A percentile compares a stretch with the other conserved stretches of the same genome.
Conservation (phyloP, 2,888 invertebrate genomes). For the Tridacna crocea region DNA sequence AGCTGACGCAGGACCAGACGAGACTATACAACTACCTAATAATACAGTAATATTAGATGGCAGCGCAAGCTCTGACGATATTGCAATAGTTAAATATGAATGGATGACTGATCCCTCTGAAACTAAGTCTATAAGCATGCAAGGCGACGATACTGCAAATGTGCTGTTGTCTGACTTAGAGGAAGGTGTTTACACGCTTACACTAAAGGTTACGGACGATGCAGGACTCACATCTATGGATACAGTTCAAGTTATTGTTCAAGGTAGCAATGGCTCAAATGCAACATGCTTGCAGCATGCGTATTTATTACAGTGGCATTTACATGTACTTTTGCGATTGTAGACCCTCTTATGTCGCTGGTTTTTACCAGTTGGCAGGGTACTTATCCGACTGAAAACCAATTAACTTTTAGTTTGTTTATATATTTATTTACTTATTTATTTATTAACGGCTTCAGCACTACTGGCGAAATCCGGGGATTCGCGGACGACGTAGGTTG, state of each 20-base stretch:
- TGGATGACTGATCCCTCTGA: slow-evolving; percentile 26
- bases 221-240: slow-evolving; percentile 35
- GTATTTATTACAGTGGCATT: not conserved
- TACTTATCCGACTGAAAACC: too few relatives aligned
- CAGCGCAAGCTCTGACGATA: slow-evolving; percentile 31
- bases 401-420: too few relatives aligned
- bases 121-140: not conserved
- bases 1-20: slow-evolving; percentile 41
- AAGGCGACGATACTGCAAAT: not conserved
- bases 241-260: slow-evolving; percentile 30
- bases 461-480: too few relatives aligned
- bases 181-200: slow-evolving; percentile 34
- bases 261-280: slow-evolving; percentile 16
- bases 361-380: not conserved
- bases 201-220: slow-evolving; percentile 33
- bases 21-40: slow-evolving; percentile 31
- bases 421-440: too few relatives aligned
- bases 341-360: not conserved
- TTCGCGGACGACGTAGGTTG: too few relatives aligned
- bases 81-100: slow-evolving; percentile 35
- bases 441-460: too few relatives aligned
- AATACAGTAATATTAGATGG: slow-evolving; percentile 37
- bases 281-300: not conserved
- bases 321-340: not conserved
- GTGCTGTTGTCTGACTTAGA: slow-evolving; percentile 17